phyloP scores from a whole-genome alignment of 2,113 vertebrate genomes.

The Anolis carolinensis region DNA sequence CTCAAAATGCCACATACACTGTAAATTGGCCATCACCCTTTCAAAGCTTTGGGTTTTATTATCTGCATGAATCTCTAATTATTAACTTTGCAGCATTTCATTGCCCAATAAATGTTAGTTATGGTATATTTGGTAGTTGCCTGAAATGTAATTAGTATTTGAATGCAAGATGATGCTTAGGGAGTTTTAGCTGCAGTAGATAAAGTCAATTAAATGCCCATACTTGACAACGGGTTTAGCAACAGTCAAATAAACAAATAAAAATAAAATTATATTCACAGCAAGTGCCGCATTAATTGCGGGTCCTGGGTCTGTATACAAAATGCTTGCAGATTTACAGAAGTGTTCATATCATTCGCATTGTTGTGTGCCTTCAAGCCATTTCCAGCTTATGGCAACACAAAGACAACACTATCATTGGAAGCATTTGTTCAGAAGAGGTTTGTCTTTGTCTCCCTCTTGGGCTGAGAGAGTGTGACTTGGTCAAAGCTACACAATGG shows the following conservation, averaged over 20 bases:
- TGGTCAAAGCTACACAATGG: too few species aligned
- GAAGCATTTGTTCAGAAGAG: too few species aligned
- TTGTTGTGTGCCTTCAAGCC: too few species aligned
- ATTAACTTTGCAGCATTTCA: slow-evolving; percentile 72
- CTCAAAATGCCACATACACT: slow-evolving; percentile 48
- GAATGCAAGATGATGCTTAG: slow-evolving; percentile 51
- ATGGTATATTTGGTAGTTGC: slow-evolving; percentile 70
- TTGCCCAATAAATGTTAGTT: slow-evolving; percentile 73
- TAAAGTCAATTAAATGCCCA: slow-evolving; percentile 68
- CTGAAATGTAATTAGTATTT: slow-evolving; percentile 72
- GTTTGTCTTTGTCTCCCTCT: too few species aligned
- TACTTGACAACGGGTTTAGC: slow-evolving; percentile 51
- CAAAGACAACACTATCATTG: too few species aligned
- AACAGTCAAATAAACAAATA: slow-evolving; percentile 68
- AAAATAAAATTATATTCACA: slow-evolving; percentile 47
- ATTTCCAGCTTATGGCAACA: too few species aligned
- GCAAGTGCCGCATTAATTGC: slow-evolving; percentile 46
- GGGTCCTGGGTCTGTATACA: not conserved
- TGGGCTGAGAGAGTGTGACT: too few species aligned
- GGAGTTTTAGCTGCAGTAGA: slow-evolving; percentile 48
- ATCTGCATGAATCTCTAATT: slow-evolving; percentile 71
- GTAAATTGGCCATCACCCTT: slow-evolving; percentile 45
- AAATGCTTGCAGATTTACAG: not conserved
- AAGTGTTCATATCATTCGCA: not conserved
- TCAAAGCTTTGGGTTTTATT: slow-evolving; percentile 64